phyloP scores from a whole-genome alignment of 64 coral and sea anemone species.

The Dendronephthya gigantea region DNA sequence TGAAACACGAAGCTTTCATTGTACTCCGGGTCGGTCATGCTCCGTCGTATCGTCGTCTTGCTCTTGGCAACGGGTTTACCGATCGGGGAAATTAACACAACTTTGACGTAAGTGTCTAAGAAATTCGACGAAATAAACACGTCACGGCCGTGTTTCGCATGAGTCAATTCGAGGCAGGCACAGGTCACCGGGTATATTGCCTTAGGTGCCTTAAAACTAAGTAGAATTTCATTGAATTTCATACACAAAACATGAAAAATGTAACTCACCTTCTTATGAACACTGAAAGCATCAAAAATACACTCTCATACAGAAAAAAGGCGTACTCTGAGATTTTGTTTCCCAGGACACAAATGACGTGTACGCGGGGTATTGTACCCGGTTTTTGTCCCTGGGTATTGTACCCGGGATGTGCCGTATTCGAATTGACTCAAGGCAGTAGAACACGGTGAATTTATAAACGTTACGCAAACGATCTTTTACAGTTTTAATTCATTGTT shows the following conservation, averaged over 20 bases:
- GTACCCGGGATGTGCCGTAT: neutral
- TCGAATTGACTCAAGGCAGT: neutral
- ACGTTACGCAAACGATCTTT: too few species aligned
- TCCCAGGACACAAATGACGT: too few species aligned
- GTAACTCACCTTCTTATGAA: neutral
- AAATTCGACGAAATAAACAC: conserved; percentile 27
- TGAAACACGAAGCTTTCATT: conserved; percentile 99
- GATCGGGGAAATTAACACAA: conserved; percentile 83
- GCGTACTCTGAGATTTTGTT: neutral
- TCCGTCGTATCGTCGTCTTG: conserved; percentile 98
- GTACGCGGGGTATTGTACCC: too few species aligned
- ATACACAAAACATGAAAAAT: neutral
- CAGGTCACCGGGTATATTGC: neutral
- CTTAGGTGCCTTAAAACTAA: neutral
- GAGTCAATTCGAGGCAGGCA: conserved; percentile 5
- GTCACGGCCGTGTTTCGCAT: neutral
- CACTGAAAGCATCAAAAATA: too few species aligned
- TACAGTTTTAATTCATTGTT: too few species aligned
- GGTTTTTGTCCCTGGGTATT: too few species aligned
- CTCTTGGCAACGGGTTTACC: conserved; percentile 96
- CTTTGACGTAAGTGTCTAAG: conserved; percentile 98
- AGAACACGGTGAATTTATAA: neutral
- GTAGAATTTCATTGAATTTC: neutral
- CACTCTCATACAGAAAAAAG: neutral
- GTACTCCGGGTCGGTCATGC: conserved; percentile 97